Evolutionary conservation across 2,888 invertebrate genomes (phyloP), one percentile per base, ranked within the genome.

Genomic region (Ligdia adustata): DNA sequence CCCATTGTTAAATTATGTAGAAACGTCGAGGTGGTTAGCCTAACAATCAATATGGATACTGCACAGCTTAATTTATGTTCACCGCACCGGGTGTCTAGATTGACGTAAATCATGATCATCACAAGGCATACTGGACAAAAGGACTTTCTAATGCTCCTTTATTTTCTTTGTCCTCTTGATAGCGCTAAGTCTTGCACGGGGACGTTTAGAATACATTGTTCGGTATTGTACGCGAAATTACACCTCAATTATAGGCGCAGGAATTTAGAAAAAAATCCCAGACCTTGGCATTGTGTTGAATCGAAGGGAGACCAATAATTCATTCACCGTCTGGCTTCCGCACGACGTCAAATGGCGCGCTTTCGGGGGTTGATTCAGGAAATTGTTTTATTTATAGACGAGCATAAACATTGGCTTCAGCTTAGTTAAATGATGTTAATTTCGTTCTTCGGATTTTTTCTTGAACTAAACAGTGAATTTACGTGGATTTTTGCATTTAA

Each of bases 191-290:
- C 57, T 22, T 70, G 72, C 72, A 75, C 65, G 72, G 75, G 73
- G 70, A 63, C 61, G 70, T 62, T 75, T 60, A 66, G 63, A 68
- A 67, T 62, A 61, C 61, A 69, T 72, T 69, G 79, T 76, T 74
- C 66, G 69, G 60, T 60, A 67, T 79, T 80, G 77, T 79, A 72
- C 70, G 79, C 73, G 66, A 77, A 79, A 80, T 82, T 79, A 82
- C 81, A 82, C 82, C 79, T 81, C 79, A 82, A 83, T 83, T 84
- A 83, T 80, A 72, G n/a, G n/a, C 66, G 65, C 66, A 76, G 73
- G 70, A 74, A 67, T 65, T 61, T 64, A 57, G 64, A 66, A 75
- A 81, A 66, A 80, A 79, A 64, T 55, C 44, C 65, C 69, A 72
- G 72, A 65, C 67, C 66, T 52, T 33, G 55, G 72, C 66, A 72